Evolutionary conservation across 2,113 vertebrate genomes (phyloP), one percentile per base, ranked within the genome.

Genomic region (Pseudolaguvia tuberculata): DNA sequence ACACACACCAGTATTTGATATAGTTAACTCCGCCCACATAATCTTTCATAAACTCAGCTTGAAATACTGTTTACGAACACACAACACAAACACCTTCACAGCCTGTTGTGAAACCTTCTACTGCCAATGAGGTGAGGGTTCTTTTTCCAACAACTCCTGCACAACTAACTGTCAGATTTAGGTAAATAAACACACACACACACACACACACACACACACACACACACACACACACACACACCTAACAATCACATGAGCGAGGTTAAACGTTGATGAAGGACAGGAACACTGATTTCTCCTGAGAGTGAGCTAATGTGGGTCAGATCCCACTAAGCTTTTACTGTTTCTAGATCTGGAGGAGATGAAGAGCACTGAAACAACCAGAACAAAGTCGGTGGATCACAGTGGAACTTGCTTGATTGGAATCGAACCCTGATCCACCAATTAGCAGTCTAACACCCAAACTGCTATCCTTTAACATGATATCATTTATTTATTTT

Each of bases 221-320:
- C n/a, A n/a, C n/a, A n/a, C n/a, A n/a, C 23, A 51, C 31, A 75
- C 42, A 45, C 5, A 25, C 27, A 53, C 5, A 25, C 17, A 10
- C 39, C 14, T 29, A 9, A 67, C 9, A 20, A 23, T 67, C 61
- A 67, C 53, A 35, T 72, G 58, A 23, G 11, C 7, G 8, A 31
- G 29, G 65, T 23, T 18, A 76, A 72, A 72, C 14, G 3, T 27
- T 23, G 39, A 65, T 29, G 17, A 29, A 67, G 4, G 2, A 8
- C 45, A 67, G 47, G 27, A 59, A 52, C 35, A 20, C 56, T 31
- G 35, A 45, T 39, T 70, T 56, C 71, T 70, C 66, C 17, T 57
- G 67, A 58, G 78, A 45, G 25, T 5, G 39, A 17, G 5, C 18
- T n/a, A 50, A 80, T 80, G 39, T 77, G 70, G 79, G 75, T 70